Conservation (phyloP, 2,888 invertebrate species). For the Liodrosophila aerea region DNA sequence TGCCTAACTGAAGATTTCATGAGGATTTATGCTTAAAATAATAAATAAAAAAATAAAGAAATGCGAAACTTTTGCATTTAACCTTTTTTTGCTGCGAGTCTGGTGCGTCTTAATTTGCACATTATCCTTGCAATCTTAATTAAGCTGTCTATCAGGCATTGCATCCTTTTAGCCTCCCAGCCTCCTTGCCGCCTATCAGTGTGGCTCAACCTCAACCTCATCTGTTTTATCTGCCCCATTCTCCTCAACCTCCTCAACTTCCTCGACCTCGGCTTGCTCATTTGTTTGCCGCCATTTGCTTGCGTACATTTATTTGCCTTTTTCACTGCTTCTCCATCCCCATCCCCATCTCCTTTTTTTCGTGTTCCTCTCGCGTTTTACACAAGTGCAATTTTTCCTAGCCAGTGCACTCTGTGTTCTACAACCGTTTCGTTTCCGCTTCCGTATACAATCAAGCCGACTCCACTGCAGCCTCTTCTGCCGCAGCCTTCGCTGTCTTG, state of each 20-base stretch:
- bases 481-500: background rate
- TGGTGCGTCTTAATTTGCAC: constrained; percentile 52
- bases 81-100: constrained; percentile 12
- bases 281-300: constrained; percentile 50
- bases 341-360: background rate
- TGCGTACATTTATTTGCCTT: constrained; percentile 6
- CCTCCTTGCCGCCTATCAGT: background rate
- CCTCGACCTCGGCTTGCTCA: constrained; percentile 36
- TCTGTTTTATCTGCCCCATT: background rate
- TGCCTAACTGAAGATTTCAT: too few relatives aligned
- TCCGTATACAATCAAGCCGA: constrained; percentile 30
- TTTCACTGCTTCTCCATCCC: background rate
- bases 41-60: too few relatives aligned
- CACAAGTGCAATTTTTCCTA: constrained; percentile 25
- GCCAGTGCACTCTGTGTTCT: constrained; percentile 28
- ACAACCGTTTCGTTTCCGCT: constrained; percentile 51
- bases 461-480: background rate
- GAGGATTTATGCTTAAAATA: too few relatives aligned
- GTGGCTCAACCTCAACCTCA: rapidly evolving
- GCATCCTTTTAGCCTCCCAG: too few relatives aligned
- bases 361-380: background rate
- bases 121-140: constrained; percentile 63
- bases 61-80: constrained; percentile 8
- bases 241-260: background rate
- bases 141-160: constrained; percentile 57